Percentiles rank a stretch among this genome's conserved stretches.
These are phyloP conservation scores for Heliconius hewitsoni DNA, from an alignment of 1,140 invertebrate genomes.

Conservation along the genomic window DNA sequence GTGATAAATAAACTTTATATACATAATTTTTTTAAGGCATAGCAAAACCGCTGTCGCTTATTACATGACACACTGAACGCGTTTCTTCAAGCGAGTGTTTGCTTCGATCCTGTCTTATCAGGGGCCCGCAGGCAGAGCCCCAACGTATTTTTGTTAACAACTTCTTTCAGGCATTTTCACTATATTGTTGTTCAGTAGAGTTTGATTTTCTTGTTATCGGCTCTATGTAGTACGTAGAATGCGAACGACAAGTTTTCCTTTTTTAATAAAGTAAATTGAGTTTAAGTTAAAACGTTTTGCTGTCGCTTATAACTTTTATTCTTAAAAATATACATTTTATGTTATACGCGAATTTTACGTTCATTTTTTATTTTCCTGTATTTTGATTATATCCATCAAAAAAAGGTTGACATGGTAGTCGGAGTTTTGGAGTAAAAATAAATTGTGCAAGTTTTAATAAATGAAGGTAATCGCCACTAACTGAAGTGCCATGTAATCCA, in stretches of 20 bases:
- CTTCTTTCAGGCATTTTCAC: constrained; percentile 76
- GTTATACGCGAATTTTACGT: not conserved
- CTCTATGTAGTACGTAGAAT: constrained; percentile 40
- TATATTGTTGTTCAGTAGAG: constrained; percentile 58
- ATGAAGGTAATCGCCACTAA: constrained; percentile 30
- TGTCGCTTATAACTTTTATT: constrained; percentile 2
- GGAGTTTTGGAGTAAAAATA: not conserved
- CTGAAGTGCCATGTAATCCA: constrained; percentile 32
- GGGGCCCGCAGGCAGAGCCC: constrained; percentile 61
- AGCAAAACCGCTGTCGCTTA: constrained; percentile 36
- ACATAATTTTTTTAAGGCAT: not conserved
- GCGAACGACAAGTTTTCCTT: constrained; percentile 40
- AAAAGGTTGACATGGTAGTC: not conserved
- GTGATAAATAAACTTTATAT: too few species aligned
- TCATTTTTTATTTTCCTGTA: not conserved
- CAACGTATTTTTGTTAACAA: constrained; percentile 77
- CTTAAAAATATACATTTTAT: not conserved
- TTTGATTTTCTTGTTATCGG: constrained; percentile 68
- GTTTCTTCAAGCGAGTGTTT: constrained; percentile 49
- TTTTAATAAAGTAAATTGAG: constrained; percentile 38
- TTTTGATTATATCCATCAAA: not conserved
- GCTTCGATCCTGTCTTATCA: constrained; percentile 67
- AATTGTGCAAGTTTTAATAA: constrained; percentile 28
- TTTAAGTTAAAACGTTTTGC: constrained; percentile 20
- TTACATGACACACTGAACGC: constrained; percentile 27